Conservation (phyloP, 2,113 vertebrate species). For the Columbina picui region DNA sequence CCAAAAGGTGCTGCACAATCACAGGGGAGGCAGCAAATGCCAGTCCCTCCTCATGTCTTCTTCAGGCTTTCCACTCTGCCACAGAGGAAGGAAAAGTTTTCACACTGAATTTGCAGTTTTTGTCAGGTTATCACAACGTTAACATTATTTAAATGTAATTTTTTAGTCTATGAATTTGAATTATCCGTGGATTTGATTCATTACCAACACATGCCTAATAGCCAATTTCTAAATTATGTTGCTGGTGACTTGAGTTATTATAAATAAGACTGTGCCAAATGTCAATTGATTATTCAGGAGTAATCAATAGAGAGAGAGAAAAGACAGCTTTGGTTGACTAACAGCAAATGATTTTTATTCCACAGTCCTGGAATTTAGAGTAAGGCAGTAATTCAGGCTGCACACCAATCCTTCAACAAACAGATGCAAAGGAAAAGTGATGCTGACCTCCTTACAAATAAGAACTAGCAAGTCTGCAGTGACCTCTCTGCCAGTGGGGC, state of each 20-base stretch:
- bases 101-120: conserved; percentile 44
- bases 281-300: conserved; percentile 73
- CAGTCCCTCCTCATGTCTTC: neutral
- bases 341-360: conserved; percentile 60
- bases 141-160: conserved; percentile 72
- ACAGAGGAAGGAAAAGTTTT: neutral
- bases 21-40: neutral
- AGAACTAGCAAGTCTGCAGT: neutral
- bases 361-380: conserved; percentile 1
- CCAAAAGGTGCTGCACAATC: neutral
- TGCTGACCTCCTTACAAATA: neutral
- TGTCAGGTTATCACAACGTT: conserved; percentile 59
- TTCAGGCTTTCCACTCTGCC: neutral
- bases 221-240: conserved; percentile 71
- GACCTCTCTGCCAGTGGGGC: neutral
- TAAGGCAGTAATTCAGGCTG: neutral
- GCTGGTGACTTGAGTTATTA: conserved; percentile 73
- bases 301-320: conserved; percentile 67
- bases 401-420: neutral
- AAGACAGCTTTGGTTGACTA: conserved; percentile 56
- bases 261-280: conserved; percentile 74
- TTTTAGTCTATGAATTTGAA: conserved; percentile 69
- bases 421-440: neutral
- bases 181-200: conserved; percentile 72
- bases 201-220: conserved; percentile 67